Percentiles rank a stretch among this genome's conserved stretches.
Conservation (phyloP, 2,113 vertebrate species). For the Zosterops borbonicus region DNA sequence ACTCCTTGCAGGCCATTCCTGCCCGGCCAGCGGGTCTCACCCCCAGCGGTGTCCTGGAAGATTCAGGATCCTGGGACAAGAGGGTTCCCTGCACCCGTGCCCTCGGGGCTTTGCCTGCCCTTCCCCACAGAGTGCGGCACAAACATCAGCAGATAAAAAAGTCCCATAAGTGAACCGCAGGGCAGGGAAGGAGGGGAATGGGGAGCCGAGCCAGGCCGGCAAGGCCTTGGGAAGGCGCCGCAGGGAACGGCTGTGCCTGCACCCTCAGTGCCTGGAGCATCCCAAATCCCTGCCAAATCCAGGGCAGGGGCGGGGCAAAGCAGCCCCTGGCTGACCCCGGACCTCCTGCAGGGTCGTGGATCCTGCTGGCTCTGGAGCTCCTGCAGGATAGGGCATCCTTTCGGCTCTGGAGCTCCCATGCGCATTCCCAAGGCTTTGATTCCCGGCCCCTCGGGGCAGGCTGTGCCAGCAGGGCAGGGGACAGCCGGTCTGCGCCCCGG, state of each 20-base stretch:
- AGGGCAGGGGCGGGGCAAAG: neutral
- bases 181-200: neutral
- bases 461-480: neutral
- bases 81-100: neutral
- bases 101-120: neutral
- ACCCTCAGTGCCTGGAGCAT: neutral
- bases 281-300: neutral
- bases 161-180: neutral
- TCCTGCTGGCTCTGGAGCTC: neutral
- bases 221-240: neutral
- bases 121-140: neutral
- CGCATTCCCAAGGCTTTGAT: neutral
- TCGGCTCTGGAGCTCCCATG: neutral
- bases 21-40: fast-evolving
- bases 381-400: too few species aligned
- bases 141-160: neutral
- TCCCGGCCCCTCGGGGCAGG: neutral
- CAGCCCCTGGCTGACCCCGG: neutral
- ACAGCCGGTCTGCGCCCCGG: neutral
- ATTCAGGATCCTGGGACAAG: neutral
- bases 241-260: neutral
- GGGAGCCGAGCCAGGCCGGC: neutral
- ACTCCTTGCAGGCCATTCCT: neutral
- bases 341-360: neutral
- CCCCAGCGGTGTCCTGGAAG: neutral